A percentile compares a stretch with the other conserved stretches of the same genome.
Conservation (phyloP, 2,797 vertebrate genomes). For the Onychomys torridus region DNA sequence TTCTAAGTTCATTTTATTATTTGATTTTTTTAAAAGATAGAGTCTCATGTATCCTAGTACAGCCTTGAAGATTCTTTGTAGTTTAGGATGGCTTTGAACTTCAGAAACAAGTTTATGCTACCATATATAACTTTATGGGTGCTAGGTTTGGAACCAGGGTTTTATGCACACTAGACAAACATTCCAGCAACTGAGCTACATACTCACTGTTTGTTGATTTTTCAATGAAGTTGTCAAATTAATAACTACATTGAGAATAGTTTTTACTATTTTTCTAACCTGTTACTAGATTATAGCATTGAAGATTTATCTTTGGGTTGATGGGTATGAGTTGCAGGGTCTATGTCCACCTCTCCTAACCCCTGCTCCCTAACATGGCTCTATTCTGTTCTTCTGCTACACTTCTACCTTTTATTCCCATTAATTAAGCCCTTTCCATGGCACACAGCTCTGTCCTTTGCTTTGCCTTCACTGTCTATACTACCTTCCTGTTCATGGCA, state of each 20-base stretch:
- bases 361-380: not conserved
- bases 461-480: not conserved
- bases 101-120: not conserved
- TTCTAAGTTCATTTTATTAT: not conserved
- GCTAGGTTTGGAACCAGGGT: not conserved
- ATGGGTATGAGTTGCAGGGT: not conserved
- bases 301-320: not conserved
- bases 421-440: not conserved
- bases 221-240: not conserved
- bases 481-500: not conserved
- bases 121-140: not conserved
- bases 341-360: not conserved
- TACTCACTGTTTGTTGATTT: not conserved
- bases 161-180: not conserved
- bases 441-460: too few relatives aligned
- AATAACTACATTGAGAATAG: not conserved
- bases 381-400: not conserved
- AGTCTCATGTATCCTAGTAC: not conserved
- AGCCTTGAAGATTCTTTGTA: not conserved
- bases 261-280: not conserved
- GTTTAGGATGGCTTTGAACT: not conserved
- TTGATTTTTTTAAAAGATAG: not conserved
- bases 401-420: not conserved
- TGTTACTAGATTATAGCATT: not conserved
- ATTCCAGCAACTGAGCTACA: too few relatives aligned